Evolutionary conservation across 2,888 invertebrate species (phyloP).

Genomic region (Athrips mouffetella): DNA sequence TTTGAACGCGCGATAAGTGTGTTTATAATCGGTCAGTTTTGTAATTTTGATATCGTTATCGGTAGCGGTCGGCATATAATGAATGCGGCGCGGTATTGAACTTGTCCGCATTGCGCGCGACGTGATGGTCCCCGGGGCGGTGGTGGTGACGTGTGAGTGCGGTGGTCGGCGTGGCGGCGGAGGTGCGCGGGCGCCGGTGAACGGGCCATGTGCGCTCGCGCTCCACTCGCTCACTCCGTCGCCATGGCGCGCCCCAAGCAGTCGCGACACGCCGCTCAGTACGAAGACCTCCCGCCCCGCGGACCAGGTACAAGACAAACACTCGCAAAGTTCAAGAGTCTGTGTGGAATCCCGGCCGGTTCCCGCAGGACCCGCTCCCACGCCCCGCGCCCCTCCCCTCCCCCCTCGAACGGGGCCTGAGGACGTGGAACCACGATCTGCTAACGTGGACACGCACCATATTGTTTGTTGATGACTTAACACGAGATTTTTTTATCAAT

Average conservation of each 20-base stretch:
- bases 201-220: slow-evolving; percentile 19
- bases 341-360: slow-evolving; percentile 4
- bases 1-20: not conserved
- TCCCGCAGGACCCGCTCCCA: not conserved
- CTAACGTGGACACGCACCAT: slow-evolving; percentile 18
- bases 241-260: slow-evolving; percentile 73
- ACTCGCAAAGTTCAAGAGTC: slow-evolving; percentile 1
- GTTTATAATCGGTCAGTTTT: not conserved
- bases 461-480: slow-evolving; percentile 14
- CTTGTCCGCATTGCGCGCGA: not conserved
- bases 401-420: not conserved
- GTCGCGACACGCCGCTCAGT: slow-evolving; percentile 69
- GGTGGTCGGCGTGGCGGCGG: slow-evolving; percentile 36
- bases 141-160: slow-evolving; percentile 48
- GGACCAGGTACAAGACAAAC: slow-evolving; percentile 75
- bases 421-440: slow-evolving; percentile 5
- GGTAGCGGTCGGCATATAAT: not conserved
- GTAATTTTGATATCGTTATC: too few species aligned
- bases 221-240: slow-evolving; percentile 60
- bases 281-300: slow-evolving; percentile 66
- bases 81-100: not conserved
- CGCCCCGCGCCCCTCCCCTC: not conserved
- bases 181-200: too few species aligned
- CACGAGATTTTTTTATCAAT: not conserved
- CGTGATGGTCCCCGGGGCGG: slow-evolving; percentile 21